Evolutionary conservation across 23 tunicate species (phyloP), one percentile per base, ranked within the genome.

Genomic region (Diplosoma virens): DNA sequence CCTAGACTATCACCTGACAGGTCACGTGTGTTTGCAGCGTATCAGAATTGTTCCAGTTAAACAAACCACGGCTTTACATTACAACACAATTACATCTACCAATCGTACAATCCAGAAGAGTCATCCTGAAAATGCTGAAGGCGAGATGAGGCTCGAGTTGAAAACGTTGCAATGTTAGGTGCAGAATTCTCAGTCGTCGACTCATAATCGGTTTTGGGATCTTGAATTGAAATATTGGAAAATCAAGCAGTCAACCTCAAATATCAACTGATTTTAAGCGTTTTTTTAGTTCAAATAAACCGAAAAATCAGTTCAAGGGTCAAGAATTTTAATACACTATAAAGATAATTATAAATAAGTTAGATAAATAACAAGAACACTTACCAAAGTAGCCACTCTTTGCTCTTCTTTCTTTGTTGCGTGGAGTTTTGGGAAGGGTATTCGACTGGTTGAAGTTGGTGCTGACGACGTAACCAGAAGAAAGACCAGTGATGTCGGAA

Each of bases 381-480:
- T 81, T 72, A 89, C 96, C 96, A 72, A 77, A 82, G 37, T 89
- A 89, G 64, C 85, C 79, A 41, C 96, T 89, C 60, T 89, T 89
- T 24, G 84, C 96, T 59, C 96, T 77, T 36, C 80, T 48, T 6
- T 89, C 96, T 21, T 81, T 32, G 22, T 54, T 45, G 22, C 75
- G 83, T 6, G 85, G 84, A 23, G 79, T 87, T 28, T 77, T 74
- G 21, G 79, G 79, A 22, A 78, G 34, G 5, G 83, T 56, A 2
- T 58, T 61, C 0, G 84, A 3, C 18, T 79, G 78, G 20, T 26
- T 77, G 27, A 71, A 54, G 3, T 84, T 37, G 52, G 32, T 76
- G 33, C 66, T 24, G 25, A 35, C 63, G 28, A 68, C 53, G 7
- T 47, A 36, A n/a, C 47, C 63, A 23, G 79, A 47, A n/a, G 86